Conservation (phyloP, 1,140 invertebrate species). For the Drosophila malerkotliana region DNA sequence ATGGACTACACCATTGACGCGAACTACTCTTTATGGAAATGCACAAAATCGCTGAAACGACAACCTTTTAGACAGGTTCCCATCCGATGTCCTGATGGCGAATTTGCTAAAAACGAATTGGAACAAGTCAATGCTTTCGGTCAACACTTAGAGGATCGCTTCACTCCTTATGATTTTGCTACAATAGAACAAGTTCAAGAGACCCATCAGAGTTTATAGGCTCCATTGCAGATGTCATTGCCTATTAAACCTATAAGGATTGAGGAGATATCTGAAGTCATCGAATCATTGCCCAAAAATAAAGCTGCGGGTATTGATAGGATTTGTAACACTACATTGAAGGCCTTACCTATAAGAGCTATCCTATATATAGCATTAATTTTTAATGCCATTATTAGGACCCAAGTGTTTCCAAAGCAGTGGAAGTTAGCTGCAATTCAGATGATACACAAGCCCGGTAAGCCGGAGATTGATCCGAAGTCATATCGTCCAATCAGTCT, state of each 20-base stretch:
- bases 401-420: constrained; percentile 1
- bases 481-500: constrained; percentile 1
- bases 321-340: constrained; percentile 7
- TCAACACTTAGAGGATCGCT: neutral
- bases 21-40: constrained; percentile 28
- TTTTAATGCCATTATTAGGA: constrained; percentile 15
- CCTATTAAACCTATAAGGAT: too few species aligned
- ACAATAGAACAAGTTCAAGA: neutral
- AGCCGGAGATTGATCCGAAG: neutral
- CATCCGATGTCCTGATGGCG: constrained; percentile 1
- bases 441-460: too few species aligned
- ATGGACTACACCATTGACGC: constrained; percentile 21
- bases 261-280: constrained; percentile 4
- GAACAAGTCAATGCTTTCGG: constrained; percentile 13
- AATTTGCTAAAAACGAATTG: neutral
- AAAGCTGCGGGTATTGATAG: constrained; percentile 6
- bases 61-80: neutral
- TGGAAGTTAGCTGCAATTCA: neutral
- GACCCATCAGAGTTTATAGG: neutral
- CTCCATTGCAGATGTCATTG: too few species aligned
- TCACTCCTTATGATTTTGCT: neutral
- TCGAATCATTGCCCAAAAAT: neutral
- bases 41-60: neutral
- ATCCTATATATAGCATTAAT: constrained; percentile 3
- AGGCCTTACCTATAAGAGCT: neutral